Conservation (phyloP, 2,113 vertebrate genomes). For the Meleagris gallopavo region DNA sequence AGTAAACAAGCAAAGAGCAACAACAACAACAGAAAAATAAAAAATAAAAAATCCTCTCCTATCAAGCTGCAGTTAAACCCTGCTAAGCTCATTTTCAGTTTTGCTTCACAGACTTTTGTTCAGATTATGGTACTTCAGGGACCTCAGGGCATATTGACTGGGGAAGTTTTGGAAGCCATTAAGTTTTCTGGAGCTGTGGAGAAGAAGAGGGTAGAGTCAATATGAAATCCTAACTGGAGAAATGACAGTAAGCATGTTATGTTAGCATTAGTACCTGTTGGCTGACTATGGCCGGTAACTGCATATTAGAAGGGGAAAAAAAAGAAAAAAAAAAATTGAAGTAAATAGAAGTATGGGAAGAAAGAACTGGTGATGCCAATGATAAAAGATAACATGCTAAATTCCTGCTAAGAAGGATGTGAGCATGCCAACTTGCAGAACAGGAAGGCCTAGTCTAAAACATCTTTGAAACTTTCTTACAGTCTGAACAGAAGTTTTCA, state of each 20-base stretch:
- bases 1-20: neutral
- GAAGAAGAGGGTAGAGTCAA: neutral
- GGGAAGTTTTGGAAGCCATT: conserved; percentile 38
- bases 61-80: conserved; percentile 44
- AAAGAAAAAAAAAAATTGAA: neutral
- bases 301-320: neutral
- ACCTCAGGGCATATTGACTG: conserved; percentile 49
- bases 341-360: neutral
- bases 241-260: neutral
- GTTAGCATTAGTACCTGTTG: neutral
- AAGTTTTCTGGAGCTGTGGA: conserved; percentile 19
- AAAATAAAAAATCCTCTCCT: neutral
- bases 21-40: neutral
- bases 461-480: neutral
- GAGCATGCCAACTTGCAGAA: neutral
- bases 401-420: neutral
- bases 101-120: conserved; percentile 67
- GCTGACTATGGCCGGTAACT: neutral
- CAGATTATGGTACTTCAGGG: conserved; percentile 57
- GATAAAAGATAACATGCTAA: neutral
- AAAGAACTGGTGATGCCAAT: neutral
- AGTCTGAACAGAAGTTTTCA: neutral
- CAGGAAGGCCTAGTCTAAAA: neutral
- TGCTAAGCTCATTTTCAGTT: conserved; percentile 65
- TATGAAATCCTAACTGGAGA: neutral